phyloP scores from a whole-genome alignment of 2,888 invertebrate species.

The Idaea dimidiata region DNA sequence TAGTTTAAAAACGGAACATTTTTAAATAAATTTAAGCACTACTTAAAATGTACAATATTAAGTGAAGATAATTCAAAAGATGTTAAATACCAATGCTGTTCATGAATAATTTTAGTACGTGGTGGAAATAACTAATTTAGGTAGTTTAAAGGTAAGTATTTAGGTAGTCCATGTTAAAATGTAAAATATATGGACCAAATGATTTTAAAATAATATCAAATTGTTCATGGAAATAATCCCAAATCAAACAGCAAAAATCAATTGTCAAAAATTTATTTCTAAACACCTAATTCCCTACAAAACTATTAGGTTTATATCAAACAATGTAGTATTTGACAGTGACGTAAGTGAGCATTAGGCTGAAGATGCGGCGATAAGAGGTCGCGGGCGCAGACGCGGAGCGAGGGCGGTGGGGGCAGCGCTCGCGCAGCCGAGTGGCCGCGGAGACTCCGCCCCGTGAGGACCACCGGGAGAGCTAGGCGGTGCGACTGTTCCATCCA shows the following conservation, averaged over 20 bases:
- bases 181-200: no score
- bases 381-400: conserved; percentile 47
- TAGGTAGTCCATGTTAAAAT: no score
- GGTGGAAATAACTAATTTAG: no score
- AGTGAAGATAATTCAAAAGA: no score
- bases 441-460: conserved; percentile 75
- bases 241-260: not conserved
- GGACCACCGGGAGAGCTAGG: conserved; percentile 81
- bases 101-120: no score
- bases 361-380: conserved; percentile 75
- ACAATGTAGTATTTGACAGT: conserved; percentile 44
- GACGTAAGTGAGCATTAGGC: conserved; percentile 69
- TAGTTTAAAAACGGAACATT: no score
- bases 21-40: no score
- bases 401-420: conserved; percentile 42
- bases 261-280: conserved; percentile 19
- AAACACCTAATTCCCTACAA: not conserved
- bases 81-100: no score
- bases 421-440: conserved; percentile 70
- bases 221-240: not conserved
- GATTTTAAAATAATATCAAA: no score
- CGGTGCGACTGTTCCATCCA: conserved; percentile 57
- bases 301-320: not conserved
- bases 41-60: no score
- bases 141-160: no score